Percentiles rank a stretch among this genome's conserved stretches.
These are phyloP conservation scores for Irena cyanogastra DNA, from an alignment of 2,113 vertebrate species.

Conservation along the genomic window DNA sequence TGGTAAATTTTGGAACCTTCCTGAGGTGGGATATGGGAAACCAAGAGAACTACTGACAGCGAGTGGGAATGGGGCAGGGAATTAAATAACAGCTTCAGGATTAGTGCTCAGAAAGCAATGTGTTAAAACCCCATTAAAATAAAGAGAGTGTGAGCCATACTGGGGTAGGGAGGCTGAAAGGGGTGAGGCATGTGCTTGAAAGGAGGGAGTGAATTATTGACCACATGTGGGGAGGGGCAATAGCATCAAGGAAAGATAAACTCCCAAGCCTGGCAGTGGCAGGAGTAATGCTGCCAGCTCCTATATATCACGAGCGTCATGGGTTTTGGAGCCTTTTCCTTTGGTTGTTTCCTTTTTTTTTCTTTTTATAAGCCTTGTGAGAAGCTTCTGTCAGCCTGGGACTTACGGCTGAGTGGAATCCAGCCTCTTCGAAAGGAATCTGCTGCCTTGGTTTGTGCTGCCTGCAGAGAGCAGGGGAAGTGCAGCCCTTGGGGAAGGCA, in stretches of 20 bases:
- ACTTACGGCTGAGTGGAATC: constrained; percentile 22
- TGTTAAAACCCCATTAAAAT: neutral
- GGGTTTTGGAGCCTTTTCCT: constrained; percentile 34
- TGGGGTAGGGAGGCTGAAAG: neutral
- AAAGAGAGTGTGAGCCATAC: neutral
- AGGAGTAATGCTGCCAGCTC: constrained; percentile 4
- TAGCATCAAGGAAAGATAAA: neutral
- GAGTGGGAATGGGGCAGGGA: neutral
- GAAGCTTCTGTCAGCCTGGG: constrained; percentile 50
- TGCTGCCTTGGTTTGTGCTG: constrained; percentile 13
- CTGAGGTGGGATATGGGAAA: neutral
- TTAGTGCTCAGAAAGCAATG: neutral
- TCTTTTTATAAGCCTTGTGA: constrained; percentile 47
- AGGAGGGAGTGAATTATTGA: constrained; percentile 30
- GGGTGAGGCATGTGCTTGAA: neutral
- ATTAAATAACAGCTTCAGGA: neutral
- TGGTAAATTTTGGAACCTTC: neutral
- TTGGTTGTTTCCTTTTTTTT: constrained; percentile 14
- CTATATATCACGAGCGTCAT: neutral
- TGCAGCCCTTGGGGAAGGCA: constrained; percentile 21
- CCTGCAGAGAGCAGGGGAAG: constrained; percentile 49
- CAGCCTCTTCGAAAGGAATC: constrained; percentile 26
- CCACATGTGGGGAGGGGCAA: neutral
- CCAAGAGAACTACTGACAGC: neutral
- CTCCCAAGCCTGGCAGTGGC: neutral